Percentiles rank a stretch among this genome's conserved stretches.
Conservation (phyloP, 2,797 vertebrate genomes). For the Halcyon chelicuti region DNA sequence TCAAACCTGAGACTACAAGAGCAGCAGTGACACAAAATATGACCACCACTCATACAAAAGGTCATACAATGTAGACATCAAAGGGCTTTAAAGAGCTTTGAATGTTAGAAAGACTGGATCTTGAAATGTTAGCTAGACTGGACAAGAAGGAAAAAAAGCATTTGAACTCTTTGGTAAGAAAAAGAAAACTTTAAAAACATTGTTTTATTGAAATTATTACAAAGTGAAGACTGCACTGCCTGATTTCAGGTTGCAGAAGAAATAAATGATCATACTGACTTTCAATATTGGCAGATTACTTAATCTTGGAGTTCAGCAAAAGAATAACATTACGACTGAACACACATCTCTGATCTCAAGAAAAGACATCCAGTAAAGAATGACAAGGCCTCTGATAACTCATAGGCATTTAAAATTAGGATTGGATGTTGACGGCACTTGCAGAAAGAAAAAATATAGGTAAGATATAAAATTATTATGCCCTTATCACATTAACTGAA, state of each 20-base stretch:
- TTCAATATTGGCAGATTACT: neutral
- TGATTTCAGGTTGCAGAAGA: neutral
- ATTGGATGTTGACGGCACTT: neutral
- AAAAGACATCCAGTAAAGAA: constrained; percentile 3
- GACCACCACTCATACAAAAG: neutral
- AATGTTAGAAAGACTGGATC: neutral
- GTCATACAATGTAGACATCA: neutral
- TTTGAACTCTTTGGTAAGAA: neutral
- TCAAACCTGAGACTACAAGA: neutral
- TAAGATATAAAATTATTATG: neutral
- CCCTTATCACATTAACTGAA: neutral
- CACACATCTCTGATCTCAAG: neutral
- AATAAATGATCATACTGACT: neutral
- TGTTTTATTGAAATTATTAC: neutral
- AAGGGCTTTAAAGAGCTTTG: neutral
- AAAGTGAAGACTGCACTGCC: neutral
- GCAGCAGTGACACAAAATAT: neutral
- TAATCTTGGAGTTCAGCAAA: neutral
- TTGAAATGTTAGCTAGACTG: neutral
- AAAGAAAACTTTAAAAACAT: neutral
- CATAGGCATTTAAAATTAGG: neutral
- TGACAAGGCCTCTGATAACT: neutral
- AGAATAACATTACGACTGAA: neutral
- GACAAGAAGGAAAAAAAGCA: neutral
- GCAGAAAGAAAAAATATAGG: neutral